Evolutionary conservation across 2,888 invertebrate genomes (phyloP).

Genomic region (Lepidochrysops patricia): DNA sequence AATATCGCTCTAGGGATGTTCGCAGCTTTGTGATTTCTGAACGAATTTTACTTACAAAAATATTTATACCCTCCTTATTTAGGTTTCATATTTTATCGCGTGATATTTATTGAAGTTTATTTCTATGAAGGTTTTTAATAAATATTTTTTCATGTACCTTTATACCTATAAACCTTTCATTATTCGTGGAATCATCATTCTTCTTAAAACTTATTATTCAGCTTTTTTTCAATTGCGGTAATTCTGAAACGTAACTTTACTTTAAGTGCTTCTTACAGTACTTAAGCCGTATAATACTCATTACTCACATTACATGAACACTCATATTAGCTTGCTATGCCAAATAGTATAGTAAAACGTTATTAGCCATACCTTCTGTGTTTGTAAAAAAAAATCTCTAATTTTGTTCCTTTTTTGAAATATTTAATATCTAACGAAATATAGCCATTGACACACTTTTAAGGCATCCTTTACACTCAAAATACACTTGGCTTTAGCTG

Average conservation of each 20-base stretch:
- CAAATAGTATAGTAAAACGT: no score
- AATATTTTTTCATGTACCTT: no score
- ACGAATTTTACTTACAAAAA: slow-evolving; percentile 6
- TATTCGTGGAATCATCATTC: no score
- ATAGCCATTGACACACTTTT: slow-evolving; percentile 22
- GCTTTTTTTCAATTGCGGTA: background rate
- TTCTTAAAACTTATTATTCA: no score
- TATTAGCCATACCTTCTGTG: no score
- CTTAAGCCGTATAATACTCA: background rate
- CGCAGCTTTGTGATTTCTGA: slow-evolving; percentile 19
- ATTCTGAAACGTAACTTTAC: background rate
- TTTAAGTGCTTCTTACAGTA: background rate
- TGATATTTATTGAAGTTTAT: background rate
- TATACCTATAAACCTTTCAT: no score
- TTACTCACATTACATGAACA: background rate
- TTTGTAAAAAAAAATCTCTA: background rate
- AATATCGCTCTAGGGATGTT: slow-evolving; percentile 48
- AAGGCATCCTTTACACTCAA: slow-evolving; percentile 24
- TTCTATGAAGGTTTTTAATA: no score
- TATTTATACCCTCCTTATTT: slow-evolving; percentile 2
- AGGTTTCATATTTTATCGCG: background rate
- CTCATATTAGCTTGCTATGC: background rate
- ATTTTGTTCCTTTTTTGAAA: background rate
- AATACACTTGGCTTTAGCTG: slow-evolving; percentile 27
- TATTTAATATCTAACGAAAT: slow-evolving; percentile 13